Percentiles rank a stretch among this genome's conserved stretches.
Conservation (phyloP, 2,113 vertebrate genomes). For the Hypomesus transpacificus region DNA sequence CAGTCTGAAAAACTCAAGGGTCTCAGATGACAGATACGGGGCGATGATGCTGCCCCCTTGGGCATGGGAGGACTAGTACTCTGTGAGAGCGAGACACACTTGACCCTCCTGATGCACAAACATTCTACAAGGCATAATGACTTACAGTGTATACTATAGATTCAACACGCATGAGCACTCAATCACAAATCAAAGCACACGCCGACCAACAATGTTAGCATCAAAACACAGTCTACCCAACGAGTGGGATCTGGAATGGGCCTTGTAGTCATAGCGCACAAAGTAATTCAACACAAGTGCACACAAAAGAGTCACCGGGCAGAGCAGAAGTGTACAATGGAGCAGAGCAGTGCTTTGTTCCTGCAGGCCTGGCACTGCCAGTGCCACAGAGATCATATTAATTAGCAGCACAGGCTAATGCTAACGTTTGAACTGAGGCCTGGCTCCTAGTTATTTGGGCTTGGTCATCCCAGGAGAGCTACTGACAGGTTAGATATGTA, state of each 20-base stretch:
- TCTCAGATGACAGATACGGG: slow-evolving; percentile 15
- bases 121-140: not conserved
- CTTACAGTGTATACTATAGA: not conserved
- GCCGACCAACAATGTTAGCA: no score
- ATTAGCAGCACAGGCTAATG: slow-evolving; percentile 35
- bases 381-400: slow-evolving; percentile 29
- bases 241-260: not conserved
- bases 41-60: not conserved
- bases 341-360: not conserved
- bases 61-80: not conserved
- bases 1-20: slow-evolving; percentile 30
- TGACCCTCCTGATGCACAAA: slow-evolving; percentile 21
- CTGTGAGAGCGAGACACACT: not conserved
- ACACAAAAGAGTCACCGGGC: not conserved
- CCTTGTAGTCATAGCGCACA: no score
- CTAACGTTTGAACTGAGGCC: not conserved
- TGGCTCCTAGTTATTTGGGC: slow-evolving; percentile 42
- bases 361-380: not conserved
- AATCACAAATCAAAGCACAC: not conserved
- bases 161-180: not conserved
- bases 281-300: not conserved
- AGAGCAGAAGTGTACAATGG: not conserved
- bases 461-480: slow-evolving; percentile 32
- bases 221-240: no score
- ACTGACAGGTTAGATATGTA: not conserved